Base-by-base conservation (phyloP, 2,888 invertebrate species). In the Drosophila suboccidentalis region DNA sequence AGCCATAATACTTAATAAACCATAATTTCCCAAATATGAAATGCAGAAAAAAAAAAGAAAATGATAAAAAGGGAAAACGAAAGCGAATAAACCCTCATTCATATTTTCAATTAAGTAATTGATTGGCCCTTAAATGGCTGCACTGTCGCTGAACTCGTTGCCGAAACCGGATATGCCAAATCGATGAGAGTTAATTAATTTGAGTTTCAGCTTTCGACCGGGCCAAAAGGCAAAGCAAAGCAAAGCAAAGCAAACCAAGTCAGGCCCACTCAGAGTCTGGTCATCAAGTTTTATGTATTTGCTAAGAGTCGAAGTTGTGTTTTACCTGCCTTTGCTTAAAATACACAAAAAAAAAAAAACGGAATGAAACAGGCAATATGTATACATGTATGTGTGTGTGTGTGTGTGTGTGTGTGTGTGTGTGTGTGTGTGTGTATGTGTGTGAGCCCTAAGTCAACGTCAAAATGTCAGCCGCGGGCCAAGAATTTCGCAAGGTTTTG, bases 131-230 rank as follows among this genome's bases (percentile, higher is more conserved):
- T 72, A 78, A 72, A 72, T 71, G 63, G 46, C 54, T 58, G 65
- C 58, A 62, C 51, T 58, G 34, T 36, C 46, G 46, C 15, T 13
- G 44, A 60, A 32, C 17, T 50, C 38, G 39, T 36, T 17, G 26
- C 47, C 10, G 41, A 47, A 60, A 54, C 17, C 61, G 59, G 39
- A 67, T 43, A 62, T 64, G 61, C 53, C 73, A 66, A 86, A 86
- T 85, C 86, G 83, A 86, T 87, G 82, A 66, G 80, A 80, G 67
- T 83, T 87, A 83, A 86, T 86, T 86, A 83, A 87, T 80, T 87
- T 78, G 64, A 71, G 72, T 75, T 83, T 63, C 71, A 51, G 69
- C 61, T 64, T 53, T 63, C 55, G 41, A n/a, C 15, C 38, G 44
- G 51, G 39, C 29, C 54, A 54, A 29, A 41, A 38, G 6, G n/a